Evolutionary conservation across 2,888 invertebrate species (phyloP).

Genomic region (Leptinotarsa juncta): DNA sequence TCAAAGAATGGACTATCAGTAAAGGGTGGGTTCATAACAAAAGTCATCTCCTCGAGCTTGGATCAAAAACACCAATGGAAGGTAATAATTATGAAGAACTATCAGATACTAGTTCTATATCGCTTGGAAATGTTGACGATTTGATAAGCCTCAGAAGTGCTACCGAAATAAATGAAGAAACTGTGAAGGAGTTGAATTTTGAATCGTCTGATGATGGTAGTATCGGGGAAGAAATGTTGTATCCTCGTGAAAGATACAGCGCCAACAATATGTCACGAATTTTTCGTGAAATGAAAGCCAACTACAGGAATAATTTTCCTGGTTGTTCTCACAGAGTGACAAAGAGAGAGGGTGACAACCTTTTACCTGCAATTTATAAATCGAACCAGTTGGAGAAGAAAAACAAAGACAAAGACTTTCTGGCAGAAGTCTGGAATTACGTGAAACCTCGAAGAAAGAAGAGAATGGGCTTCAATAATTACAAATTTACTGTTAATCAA

Average conservation of each 20-base stretch:
- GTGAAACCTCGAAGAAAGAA: slow-evolving; percentile 50
- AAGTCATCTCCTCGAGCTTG: slow-evolving; percentile 59
- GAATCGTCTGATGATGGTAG: slow-evolving; percentile 25
- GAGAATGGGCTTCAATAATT: slow-evolving; percentile 42
- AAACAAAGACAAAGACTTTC: slow-evolving; percentile 41
- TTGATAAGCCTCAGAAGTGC: slow-evolving; percentile 55
- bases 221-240: slow-evolving; percentile 24
- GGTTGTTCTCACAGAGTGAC: slow-evolving; percentile 43
- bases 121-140: slow-evolving; percentile 60
- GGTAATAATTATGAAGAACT: slow-evolving; percentile 46
- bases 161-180: slow-evolving; percentile 29
- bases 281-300: slow-evolving; percentile 58
- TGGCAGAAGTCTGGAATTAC: slow-evolving; percentile 51
- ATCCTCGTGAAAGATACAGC: slow-evolving; percentile 5
- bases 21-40: slow-evolving; percentile 65
- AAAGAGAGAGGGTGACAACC: slow-evolving; percentile 40
- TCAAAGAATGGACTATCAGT: slow-evolving; percentile 66
- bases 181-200: slow-evolving; percentile 29
- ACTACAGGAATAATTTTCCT: slow-evolving; percentile 61
- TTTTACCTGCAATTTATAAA: slow-evolving; percentile 58
- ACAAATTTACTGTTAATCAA: slow-evolving; percentile 57
- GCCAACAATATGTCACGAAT: slow-evolving; percentile 49
- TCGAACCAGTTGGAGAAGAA: slow-evolving; percentile 51
- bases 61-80: slow-evolving; percentile 31
- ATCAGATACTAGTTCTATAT: slow-evolving; percentile 55